Percentiles rank a stretch among this genome's conserved stretches.
Conservation (phyloP, 2,113 vertebrate species). For the Carlito syrichta region DNA sequence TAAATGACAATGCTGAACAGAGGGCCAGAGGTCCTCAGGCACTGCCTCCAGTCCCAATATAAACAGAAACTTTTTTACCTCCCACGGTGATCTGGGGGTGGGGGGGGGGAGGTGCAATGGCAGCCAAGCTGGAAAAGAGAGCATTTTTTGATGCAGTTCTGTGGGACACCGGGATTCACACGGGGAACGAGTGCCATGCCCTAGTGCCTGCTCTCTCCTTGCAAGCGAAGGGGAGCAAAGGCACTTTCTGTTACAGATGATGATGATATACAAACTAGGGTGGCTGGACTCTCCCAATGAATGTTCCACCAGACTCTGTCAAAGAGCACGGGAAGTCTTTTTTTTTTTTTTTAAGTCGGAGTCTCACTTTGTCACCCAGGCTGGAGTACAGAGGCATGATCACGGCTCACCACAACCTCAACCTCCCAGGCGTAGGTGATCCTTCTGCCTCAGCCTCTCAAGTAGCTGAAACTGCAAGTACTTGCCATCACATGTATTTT, state of each 20-base stretch:
- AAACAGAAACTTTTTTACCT: not conserved
- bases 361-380: too few relatives aligned
- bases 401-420: too few relatives aligned
- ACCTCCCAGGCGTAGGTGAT: too few relatives aligned
- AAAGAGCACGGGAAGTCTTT: not conserved
- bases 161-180: not conserved
- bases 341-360: too few relatives aligned
- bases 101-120: accelerated
- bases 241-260: not conserved
- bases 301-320: not conserved
- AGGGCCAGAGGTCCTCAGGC: not conserved
- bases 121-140: not conserved
- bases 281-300: not conserved
- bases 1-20: not conserved
- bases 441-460: too few relatives aligned
- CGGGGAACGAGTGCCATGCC: accelerated
- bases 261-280: not conserved
- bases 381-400: too few relatives aligned
- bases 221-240: not conserved
- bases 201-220: not conserved
- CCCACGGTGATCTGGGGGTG: not conserved
- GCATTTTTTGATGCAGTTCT: accelerated
- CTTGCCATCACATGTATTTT: too few relatives aligned
- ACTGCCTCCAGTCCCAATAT: not conserved
- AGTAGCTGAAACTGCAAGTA: too few relatives aligned